Conservation (phyloP, 2,888 invertebrate species). For the Gonocerus acuteangulatus region DNA sequence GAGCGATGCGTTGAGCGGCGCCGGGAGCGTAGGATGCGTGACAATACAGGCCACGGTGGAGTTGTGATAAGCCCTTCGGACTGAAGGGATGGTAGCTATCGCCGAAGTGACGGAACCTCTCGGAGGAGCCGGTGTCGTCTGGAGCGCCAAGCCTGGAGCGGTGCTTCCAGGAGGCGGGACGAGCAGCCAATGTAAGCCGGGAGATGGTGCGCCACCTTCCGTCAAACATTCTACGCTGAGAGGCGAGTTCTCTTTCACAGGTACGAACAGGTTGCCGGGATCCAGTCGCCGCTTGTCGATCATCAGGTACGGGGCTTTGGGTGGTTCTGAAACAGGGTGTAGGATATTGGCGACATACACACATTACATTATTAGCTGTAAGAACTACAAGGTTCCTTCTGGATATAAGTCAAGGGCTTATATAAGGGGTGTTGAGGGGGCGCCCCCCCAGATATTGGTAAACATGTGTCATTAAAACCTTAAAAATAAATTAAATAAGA, state of each 20-base stretch:
- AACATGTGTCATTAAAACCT: too few species aligned
- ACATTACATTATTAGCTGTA: too few species aligned
- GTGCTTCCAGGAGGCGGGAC: conserved; percentile 43
- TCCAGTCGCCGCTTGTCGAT: conserved; percentile 78
- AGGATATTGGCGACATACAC: too few species aligned
- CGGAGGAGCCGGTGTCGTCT: conserved; percentile 29
- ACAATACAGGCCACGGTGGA: conserved; percentile 76
- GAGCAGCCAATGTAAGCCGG: conserved; percentile 51
- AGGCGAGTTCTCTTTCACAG: conserved; percentile 76
- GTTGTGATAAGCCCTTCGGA: conserved; percentile 77
- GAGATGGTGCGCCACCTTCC: conserved; percentile 68
- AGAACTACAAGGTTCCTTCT: too few species aligned
- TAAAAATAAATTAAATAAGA: too few species aligned
- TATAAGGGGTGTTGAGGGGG: too few species aligned
- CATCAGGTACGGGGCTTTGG: conserved; percentile 74
- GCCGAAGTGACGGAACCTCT: conserved; percentile 42
- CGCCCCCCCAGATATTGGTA: too few species aligned
- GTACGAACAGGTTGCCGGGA: conserved; percentile 79
- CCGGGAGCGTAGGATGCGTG: conserved; percentile 56
- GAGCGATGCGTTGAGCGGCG: conserved; percentile 52
- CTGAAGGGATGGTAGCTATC: conserved; percentile 61
- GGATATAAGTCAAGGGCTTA: too few species aligned
- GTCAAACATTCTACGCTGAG: conserved; percentile 77
- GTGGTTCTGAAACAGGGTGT: conserved; percentile 62
- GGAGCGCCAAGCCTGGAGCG: conserved; percentile 42